Evolutionary conservation across 2,888 invertebrate genomes (phyloP), one percentile per base, ranked within the genome.

Genomic region (Diplazon laetatorius): DNA sequence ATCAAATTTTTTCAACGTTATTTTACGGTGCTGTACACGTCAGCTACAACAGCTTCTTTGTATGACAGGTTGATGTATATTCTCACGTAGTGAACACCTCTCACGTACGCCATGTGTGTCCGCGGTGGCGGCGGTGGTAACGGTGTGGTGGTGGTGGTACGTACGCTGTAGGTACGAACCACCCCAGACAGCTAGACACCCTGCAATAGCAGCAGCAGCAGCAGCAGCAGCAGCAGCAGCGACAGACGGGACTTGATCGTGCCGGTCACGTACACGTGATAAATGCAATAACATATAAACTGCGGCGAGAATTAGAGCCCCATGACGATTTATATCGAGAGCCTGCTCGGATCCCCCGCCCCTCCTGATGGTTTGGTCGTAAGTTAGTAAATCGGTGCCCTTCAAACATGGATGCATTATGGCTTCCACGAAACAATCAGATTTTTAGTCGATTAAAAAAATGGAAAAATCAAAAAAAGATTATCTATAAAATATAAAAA

Each of bases 201-300:
- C 30, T 5, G 30, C 6, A 30, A 30, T 30, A 30, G 30, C 30
- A 30, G 2, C 30, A 30, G 30, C 30, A 30, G 2, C 30, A 55
- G 48, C 71, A 18, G 16, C 62, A 30, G 55, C 68, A 75, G 52
- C 46, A 50, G 57, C 60, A 50, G 20, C 20, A 59, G 52, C 73
- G 48, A 42, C 39, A 44, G 59, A 66, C 46, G 60, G 59, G 44
- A 63, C 52, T 72, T 70, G 66, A 48, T 80, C 65, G 69, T 75
- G 83, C 87, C 62, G 74, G 76, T 83, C 89, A 89, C 89, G 89
- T 89, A 87, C 80, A 35, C 77, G 87, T 88, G 89, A 89, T 88
- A 88, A 89, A 89, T 89, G 89, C 88, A 89, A 89, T 89, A 88
- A 88, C 88, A 84, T 88, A 88, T 89, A 88, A 89, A 89, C 88